Evolutionary conservation across 2,888 invertebrate genomes (phyloP), one percentile per base, ranked within the genome.

Genomic region (Bellardia pandia): DNA sequence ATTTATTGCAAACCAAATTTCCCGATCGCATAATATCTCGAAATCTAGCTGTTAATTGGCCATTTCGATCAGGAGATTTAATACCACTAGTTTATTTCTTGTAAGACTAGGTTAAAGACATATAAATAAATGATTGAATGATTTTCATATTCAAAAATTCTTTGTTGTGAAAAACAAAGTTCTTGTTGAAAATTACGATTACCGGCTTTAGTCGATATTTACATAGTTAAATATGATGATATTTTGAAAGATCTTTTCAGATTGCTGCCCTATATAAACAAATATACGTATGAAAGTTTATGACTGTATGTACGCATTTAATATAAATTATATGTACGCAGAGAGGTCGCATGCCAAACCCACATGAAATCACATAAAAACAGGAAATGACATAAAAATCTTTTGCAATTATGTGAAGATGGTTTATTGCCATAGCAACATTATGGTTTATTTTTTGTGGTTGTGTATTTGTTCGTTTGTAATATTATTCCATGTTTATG

Each of bases 311-410:
- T 30, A 7, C 13, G 7, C 53, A 51, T 53, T 23, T 69, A 6
- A 42, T 33, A 72, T 64, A 48, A 66, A 30, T 72, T 72, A 16
- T 42, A 56, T 78, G 69, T 66, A 76, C 16, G 53, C 14, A 75
- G 68, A 66, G 85, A 78, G 51, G 79, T 84, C 82, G 82, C 87
- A 88, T 88, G 85, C 87, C 86, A 84, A 87, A 86, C 88, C 88
- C 89, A 89, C 88, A 90, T 89, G 77, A 89, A 89, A 90, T 90
- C 88, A 89, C 89, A 88, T 85, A 89, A 89, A 90, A 89, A 87
- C 89, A 89, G 89, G 90, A 90, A 90, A 90, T 90, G 89, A 90
- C 89, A 90, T 89, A 89, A 89, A 90, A 90, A 90, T 89, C 89
- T 89, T 88, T 85, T 85, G 80, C 84, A 85, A 85, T 87, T 79